A percentile compares a stretch with the other conserved stretches of the same genome.
phyloP scores from a whole-genome alignment of 1,140 invertebrate species.

The Macrocentrus cingulum region DNA sequence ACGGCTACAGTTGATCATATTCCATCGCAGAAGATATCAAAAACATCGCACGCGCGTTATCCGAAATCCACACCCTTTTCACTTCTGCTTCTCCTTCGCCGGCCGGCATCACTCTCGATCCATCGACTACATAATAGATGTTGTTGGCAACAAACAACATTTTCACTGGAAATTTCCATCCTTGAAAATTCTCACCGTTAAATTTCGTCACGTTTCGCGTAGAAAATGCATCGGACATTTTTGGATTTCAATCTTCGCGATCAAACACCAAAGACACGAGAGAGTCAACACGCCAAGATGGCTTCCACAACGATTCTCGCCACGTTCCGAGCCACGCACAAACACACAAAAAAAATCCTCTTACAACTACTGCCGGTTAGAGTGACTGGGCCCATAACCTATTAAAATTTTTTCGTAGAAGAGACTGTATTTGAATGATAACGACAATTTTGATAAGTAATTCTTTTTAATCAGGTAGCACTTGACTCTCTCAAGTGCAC shows the following conservation, averaged over 20 bases:
- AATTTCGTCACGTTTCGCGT: constrained; percentile 22
- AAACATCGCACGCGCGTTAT: constrained; percentile 22
- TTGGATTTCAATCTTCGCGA: constrained; percentile 4
- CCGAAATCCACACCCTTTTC: constrained; percentile 16
- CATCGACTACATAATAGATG: constrained; percentile 17
- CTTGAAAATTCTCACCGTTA: constrained; percentile 22
- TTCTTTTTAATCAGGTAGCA: too few species aligned
- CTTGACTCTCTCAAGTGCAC: too few species aligned
- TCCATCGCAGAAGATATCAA: constrained; percentile 12
- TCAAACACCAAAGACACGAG: background rate
- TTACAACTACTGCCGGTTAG: background rate
- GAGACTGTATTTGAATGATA: too few species aligned
- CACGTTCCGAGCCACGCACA: too few species aligned
- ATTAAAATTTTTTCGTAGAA: constrained; percentile 8
- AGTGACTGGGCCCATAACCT: constrained; percentile 28
- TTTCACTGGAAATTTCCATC: constrained; percentile 26
- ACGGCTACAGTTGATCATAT: constrained; percentile 13
- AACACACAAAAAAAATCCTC: too few species aligned
- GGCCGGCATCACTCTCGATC: constrained; percentile 1
- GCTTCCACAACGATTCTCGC: too few species aligned
- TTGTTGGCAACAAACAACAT: constrained; percentile 17
- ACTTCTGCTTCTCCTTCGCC: background rate
- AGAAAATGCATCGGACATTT: constrained; percentile 21
- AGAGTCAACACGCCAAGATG: too few species aligned
- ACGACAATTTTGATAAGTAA: too few species aligned